These are phyloP conservation scores for Sebastes variabilis DNA, from an alignment of 2,797 vertebrate species.

Conservation along the genomic window DNA sequence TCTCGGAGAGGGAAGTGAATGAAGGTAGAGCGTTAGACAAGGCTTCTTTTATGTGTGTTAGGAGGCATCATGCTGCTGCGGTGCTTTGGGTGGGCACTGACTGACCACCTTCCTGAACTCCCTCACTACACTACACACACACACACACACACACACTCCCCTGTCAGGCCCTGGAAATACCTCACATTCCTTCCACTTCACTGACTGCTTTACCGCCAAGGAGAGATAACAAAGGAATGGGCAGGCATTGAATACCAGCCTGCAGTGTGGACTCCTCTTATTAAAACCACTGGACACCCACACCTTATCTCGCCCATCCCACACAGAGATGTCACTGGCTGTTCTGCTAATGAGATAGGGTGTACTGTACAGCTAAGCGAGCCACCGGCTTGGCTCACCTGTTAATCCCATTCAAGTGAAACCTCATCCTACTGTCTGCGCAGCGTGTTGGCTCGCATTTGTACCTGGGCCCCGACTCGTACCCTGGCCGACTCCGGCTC, in stretches of 20 bases:
- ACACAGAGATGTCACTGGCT: slow-evolving; percentile 40
- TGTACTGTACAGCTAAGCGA: slow-evolving; percentile 56
- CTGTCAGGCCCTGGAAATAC: slow-evolving; percentile 78
- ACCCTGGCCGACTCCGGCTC: slow-evolving; percentile 34
- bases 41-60: slow-evolving; percentile 64
- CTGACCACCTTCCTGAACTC: slow-evolving; percentile 62
- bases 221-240: slow-evolving; percentile 79
- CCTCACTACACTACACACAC: slow-evolving; percentile 4
- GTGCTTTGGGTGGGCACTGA: slow-evolving; percentile 64
- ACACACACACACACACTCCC: slow-evolving; percentile 1
- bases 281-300: slow-evolving; percentile 43
- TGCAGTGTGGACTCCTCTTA: slow-evolving; percentile 32
- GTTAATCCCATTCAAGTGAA: slow-evolving; percentile 76
- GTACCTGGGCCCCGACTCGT: slow-evolving; percentile 42
- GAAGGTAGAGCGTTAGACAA: slow-evolving; percentile 59
- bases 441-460: slow-evolving; percentile 34
- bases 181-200: slow-evolving; percentile 81
- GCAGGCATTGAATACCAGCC: slow-evolving; percentile 60
- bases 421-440: slow-evolving; percentile 66
- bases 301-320: slow-evolving; percentile 52
- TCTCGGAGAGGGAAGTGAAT: slow-evolving; percentile 46
- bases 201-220: slow-evolving; percentile 74
- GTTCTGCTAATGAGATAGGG: slow-evolving; percentile 63
- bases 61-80: slow-evolving; percentile 66
- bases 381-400: slow-evolving; percentile 50